A percentile compares a stretch with the other conserved stretches of the same genome.
Conservation (phyloP, 2,113 vertebrate species). For the Psilopogon haemacephalus region DNA sequence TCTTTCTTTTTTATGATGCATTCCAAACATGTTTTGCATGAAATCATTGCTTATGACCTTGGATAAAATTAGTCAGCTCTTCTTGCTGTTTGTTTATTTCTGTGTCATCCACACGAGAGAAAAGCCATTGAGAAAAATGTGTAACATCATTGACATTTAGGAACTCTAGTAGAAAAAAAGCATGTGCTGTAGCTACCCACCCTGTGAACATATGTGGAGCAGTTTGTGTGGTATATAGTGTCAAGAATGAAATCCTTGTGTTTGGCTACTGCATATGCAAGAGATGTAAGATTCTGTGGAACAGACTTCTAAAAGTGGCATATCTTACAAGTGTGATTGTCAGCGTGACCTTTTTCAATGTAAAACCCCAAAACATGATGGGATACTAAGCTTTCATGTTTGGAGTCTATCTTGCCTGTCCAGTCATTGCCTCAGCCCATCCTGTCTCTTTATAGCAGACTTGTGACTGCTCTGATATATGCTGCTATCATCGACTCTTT, state of each 20-base stretch:
- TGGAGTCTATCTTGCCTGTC: not conserved
- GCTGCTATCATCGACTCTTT: not conserved
- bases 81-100: not conserved
- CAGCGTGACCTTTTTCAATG: not conserved
- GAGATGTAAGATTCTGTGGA: not conserved
- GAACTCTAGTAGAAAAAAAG: not conserved
- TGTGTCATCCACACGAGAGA: accelerated
- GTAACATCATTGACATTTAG: slow-evolving; percentile 1
- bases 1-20: not conserved
- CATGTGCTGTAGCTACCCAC: not conserved
- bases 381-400: not conserved
- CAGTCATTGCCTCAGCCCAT: not conserved
- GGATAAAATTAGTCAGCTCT: not conserved
- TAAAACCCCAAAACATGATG: not conserved
- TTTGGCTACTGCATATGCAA: slow-evolving; percentile 36
- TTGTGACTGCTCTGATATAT: not conserved
- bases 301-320: not conserved
- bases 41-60: slow-evolving; percentile 12
- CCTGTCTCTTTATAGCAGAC: not conserved
- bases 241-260: slow-evolving; percentile 24
- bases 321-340: not conserved
- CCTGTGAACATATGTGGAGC: slow-evolving; percentile 43
- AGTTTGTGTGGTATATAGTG: slow-evolving; percentile 23
- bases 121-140: not conserved
- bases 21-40: not conserved